Evolutionary conservation across 2,113 vertebrate genomes (phyloP), one percentile per base, ranked within the genome.

Genomic region (Sakesphorus luctuosus): DNA sequence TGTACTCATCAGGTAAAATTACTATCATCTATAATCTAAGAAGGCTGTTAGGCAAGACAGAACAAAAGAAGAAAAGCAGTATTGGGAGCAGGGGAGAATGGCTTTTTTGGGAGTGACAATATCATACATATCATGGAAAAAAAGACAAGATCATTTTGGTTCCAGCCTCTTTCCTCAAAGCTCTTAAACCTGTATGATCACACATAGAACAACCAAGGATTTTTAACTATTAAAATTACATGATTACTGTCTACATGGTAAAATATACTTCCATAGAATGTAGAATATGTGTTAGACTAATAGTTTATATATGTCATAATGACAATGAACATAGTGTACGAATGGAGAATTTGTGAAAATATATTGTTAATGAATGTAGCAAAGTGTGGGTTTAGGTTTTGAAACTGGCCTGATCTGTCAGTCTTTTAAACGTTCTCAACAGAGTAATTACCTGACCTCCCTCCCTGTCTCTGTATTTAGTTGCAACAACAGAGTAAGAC

Each of bases 241-340:
- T 47, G 10, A 11, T 74, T 46, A 17, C 62, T 58, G 3, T 38
- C 13, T 73, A 56, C 6, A 31, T 36, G 24, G 9, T 47, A 28
- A 62, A 67, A 47, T 47, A 35, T 20, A 49, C 6, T 76, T 17
- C 5, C 7, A 67, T 13, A 13, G 6, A 53, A 14, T 23, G 15
- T 21, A 43, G 11, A 66, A n/a, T n/a, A 65, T 10, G 3, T 61
- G 13, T 82, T 65, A 33, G 80, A 36, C 12, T 46, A 40, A 40
- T 2, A 2, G 2, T 8, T 86, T 49, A 3, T 67, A 12, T 53
- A 23, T 55, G 9, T 19, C 0, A 0, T 7, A 21, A 25, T 40
- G 31, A 26, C 31, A 8, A 49, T 18, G 4, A 68, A 40, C 44
- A 36, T 28, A 68, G 14, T 55, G 4, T 19, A 40, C 21, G 10